These are phyloP conservation scores for Alosa alosa DNA, from an alignment of 2,113 vertebrate genomes.

Conservation along the genomic window DNA sequence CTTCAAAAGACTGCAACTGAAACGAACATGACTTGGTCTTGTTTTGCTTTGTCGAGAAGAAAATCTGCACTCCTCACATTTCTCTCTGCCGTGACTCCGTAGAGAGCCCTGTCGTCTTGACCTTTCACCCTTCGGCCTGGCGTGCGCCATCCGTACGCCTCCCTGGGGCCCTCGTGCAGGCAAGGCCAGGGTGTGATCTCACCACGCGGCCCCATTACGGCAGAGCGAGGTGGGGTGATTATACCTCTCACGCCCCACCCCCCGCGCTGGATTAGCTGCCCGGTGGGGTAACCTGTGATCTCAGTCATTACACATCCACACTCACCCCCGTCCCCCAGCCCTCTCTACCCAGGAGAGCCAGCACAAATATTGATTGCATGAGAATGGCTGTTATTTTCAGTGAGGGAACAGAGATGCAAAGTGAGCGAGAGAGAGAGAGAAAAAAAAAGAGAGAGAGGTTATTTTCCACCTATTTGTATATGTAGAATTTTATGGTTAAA, in stretches of 20 bases:
- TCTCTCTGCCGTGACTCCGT: background rate
- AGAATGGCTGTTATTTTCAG: slow-evolving; percentile 38
- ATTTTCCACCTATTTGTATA: background rate
- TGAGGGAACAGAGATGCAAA: slow-evolving; percentile 14
- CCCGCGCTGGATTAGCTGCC: slow-evolving; percentile 27
- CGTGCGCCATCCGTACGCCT: no score
- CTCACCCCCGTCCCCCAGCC: background rate
- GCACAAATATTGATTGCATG: slow-evolving; percentile 35
- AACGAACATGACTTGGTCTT: background rate
- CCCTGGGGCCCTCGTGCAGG: background rate
- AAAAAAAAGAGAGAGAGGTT: background rate
- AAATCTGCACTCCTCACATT: background rate
- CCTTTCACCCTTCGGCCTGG: background rate
- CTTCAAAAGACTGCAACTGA: background rate
- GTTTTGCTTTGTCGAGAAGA: background rate
- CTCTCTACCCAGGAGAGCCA: slow-evolving; percentile 9
- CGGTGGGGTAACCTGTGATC: slow-evolving; percentile 41
- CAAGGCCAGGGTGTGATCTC: slow-evolving; percentile 21
- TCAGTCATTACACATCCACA: slow-evolving; percentile 43
- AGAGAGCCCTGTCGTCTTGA: background rate
- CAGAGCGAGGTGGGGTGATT: slow-evolving; percentile 29
- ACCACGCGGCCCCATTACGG: slow-evolving; percentile 29
- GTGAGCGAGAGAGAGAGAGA: background rate
- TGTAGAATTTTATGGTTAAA: background rate
- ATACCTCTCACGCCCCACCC: slow-evolving; percentile 8